Evolutionary conservation across 2,888 invertebrate genomes (phyloP), one percentile per base, ranked within the genome.

Genomic region (Nasonovia ribisnigri): DNA sequence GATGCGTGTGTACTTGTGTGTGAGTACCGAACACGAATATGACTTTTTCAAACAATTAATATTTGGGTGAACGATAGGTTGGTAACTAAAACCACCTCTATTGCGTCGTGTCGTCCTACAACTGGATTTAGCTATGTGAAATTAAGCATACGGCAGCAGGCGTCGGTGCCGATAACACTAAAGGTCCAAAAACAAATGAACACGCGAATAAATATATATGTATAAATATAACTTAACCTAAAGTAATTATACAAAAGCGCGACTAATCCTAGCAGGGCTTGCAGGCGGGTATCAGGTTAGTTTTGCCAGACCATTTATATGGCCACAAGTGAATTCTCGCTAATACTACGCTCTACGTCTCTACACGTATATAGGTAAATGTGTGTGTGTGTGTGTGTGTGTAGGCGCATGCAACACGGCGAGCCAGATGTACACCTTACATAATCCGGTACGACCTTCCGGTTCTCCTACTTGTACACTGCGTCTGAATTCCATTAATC

Each of bases 401-500:
- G 5, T 36, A 48, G 11, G 87, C 11, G 13, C n/a, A 8, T 48
- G 84, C 84, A 43, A 84, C 43, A 84, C 29, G 5, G 42, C 57
- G n/a, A 36, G 29, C n/a, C 84, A 88, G 51, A 54, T 84, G 92
- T 92, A 92, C 43, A 67, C 77, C 43, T 77, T 46, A 46, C n/a
- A 26, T 93, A 89, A 93, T 93, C 92, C 89, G 51, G 89, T 84
- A 54, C 46, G 91, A 57, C 91, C 91, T 91, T 86, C 77, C 92
- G 84, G 88, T 88, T 46, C 77, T 46, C 77, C 67, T 10, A 42
- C 26, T 67, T 24, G 86, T 92, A 6, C 11, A 46, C 84, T 29
- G 84, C 36, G 88, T 89, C 77, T 46, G 24, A 89, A 57, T 84
- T 54, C 54, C 84, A 93, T 93, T 93, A 93, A 93, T 93, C 89